Conservation (phyloP, 2,888 invertebrate genomes). For the Drosophila multiciliata region DNA sequence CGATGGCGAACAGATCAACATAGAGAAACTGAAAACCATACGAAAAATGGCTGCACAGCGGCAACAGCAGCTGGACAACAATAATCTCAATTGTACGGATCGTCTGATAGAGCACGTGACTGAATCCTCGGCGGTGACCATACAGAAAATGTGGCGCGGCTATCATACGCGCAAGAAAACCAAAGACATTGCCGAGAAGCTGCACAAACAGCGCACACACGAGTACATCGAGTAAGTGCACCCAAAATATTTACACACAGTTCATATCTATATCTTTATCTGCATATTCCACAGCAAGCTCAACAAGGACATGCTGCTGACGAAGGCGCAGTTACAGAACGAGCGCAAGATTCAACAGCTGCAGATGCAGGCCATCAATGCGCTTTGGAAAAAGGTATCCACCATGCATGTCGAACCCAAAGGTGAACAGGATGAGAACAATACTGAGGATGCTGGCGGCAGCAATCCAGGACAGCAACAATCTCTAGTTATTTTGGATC, state of each 20-base stretch:
- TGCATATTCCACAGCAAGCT: slow-evolving; percentile 87
- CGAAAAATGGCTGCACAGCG: slow-evolving; percentile 87
- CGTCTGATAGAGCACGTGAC: slow-evolving; percentile 74
- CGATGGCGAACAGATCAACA: slow-evolving; percentile 88
- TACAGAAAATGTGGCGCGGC: slow-evolving; percentile 95
- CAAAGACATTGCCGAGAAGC: slow-evolving; percentile 87
- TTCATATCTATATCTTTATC: slow-evolving; percentile 11
- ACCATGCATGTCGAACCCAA: slow-evolving; percentile 86
- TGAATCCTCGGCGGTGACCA: slow-evolving; percentile 89
- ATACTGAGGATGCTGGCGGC: slow-evolving; percentile 14
- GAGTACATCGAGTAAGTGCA: slow-evolving; percentile 92
- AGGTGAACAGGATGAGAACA: slow-evolving; percentile 20
- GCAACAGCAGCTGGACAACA: slow-evolving; percentile 83
- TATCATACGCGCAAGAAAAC: slow-evolving; percentile 90
- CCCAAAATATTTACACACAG: rapidly evolving
- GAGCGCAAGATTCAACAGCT: slow-evolving; percentile 93
- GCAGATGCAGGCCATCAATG: slow-evolving; percentile 96
- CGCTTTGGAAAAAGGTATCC: slow-evolving; percentile 94
- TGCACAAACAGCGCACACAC: slow-evolving; percentile 91
- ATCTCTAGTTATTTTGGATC: slow-evolving; percentile 83
- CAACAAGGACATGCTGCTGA: slow-evolving; percentile 93
- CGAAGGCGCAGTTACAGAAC: slow-evolving; percentile 93
- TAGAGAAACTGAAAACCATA: slow-evolving; percentile 89
- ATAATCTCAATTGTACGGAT: slow-evolving; percentile 53
- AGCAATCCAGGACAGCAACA: slow-evolving; percentile 24